phyloP scores from a whole-genome alignment of 37 sponge, comb jelly and placozoan genomes.

The Crambe crambe region DNA sequence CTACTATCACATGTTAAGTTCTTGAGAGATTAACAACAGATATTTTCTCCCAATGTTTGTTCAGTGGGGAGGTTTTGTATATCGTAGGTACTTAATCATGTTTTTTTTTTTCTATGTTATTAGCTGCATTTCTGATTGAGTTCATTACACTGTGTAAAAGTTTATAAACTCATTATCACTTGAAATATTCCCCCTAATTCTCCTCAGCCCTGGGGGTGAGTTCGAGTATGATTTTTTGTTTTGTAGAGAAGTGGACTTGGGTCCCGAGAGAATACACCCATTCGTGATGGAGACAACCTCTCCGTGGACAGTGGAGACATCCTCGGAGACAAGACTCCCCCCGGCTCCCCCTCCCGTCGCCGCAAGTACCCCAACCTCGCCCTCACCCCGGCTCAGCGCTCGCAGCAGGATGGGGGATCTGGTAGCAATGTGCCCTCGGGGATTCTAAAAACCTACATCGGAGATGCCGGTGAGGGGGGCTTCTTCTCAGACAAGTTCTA shows the following conservation, averaged over 20 bases:
- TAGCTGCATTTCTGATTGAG: too few relatives aligned
- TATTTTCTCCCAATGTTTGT: too few relatives aligned
- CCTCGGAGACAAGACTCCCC: slow-evolving; percentile 27
- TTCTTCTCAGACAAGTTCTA: slow-evolving; percentile 80
- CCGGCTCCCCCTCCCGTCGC: slow-evolving; percentile 54
- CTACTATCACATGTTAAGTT: too few relatives aligned
- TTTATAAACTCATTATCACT: too few relatives aligned
- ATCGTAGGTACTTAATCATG: too few relatives aligned
- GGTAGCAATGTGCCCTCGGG: slow-evolving; percentile 16
- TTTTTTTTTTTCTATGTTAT: too few relatives aligned
- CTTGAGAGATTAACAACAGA: too few relatives aligned
- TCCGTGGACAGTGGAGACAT: slow-evolving; percentile 69
- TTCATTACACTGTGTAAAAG: too few relatives aligned
- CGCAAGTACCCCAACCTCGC: slow-evolving; percentile 46
- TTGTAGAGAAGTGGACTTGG: slow-evolving; percentile 17
- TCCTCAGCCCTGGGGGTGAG: too few relatives aligned
- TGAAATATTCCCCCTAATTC: too few relatives aligned
- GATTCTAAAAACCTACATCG: slow-evolving; percentile 31
- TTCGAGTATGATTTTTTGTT: too few relatives aligned
- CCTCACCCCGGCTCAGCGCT: slow-evolving; percentile 20
- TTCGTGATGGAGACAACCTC: slow-evolving; percentile 46
- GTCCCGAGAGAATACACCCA: slow-evolving; percentile 62
- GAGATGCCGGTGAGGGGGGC: slow-evolving; percentile 73
- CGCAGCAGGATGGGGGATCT: slow-evolving; percentile 22
- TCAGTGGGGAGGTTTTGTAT: too few relatives aligned